Conservation (phyloP, 2,113 vertebrate species). For the Terrapene triunguis region DNA sequence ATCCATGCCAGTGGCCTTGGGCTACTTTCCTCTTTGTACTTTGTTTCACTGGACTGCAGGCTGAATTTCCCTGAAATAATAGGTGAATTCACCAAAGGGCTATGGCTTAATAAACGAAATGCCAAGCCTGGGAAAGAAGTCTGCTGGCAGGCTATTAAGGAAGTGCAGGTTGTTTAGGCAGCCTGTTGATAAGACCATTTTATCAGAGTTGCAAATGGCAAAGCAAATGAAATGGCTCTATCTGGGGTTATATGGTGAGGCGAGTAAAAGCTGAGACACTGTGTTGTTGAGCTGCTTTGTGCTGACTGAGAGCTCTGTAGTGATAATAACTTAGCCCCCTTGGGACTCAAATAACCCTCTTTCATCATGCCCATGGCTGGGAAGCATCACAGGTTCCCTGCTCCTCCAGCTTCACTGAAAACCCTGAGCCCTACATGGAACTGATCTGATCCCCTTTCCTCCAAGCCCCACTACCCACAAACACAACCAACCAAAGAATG, state of each 20-base stretch:
- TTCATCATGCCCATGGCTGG: too few species aligned
- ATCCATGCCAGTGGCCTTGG: background rate
- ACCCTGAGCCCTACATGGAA: too few species aligned
- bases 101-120: constrained; percentile 23
- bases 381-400: too few species aligned
- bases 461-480: too few species aligned
- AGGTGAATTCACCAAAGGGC: background rate
- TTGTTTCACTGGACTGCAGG: background rate
- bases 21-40: background rate
- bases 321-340: background rate
- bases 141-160: constrained; percentile 7
- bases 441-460: too few species aligned
- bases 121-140: background rate
- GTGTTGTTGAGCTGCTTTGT: too few species aligned
- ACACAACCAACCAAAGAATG: background rate
- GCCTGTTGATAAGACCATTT: background rate
- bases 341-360: too few species aligned
- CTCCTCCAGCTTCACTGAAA: too few species aligned
- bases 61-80: constrained; percentile 8
- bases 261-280: background rate
- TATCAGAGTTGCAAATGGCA: background rate
- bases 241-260: too few species aligned
- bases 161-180: background rate
- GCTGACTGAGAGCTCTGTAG: too few species aligned
- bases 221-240: background rate